Evolutionary conservation across 2,113 vertebrate genomes (phyloP).

Genomic region (Callaeas wilsoni): DNA sequence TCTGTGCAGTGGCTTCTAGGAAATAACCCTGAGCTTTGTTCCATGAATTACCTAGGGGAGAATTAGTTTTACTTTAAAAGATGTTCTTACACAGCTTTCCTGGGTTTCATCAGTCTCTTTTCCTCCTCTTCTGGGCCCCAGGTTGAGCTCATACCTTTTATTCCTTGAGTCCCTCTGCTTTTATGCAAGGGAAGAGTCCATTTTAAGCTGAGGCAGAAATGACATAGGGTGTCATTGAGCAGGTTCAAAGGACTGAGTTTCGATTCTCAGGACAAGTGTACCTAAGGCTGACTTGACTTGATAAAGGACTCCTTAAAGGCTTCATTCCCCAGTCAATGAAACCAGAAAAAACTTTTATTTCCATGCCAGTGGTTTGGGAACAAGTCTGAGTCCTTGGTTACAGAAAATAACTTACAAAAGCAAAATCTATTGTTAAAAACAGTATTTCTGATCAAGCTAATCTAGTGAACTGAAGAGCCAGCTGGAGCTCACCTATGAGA

Average conservation of each 20-base stretch:
- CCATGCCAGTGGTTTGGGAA: neutral
- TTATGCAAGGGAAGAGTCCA: neutral
- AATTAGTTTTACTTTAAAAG: neutral
- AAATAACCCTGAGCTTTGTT: neutral
- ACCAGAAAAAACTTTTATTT: neutral
- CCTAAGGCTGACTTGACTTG: neutral
- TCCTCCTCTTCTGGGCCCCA: neutral
- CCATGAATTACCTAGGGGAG: neutral
- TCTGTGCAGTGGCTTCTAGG: neutral
- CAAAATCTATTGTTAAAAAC: neutral
- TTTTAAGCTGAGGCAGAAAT: neutral
- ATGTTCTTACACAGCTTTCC: neutral
- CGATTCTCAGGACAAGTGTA: neutral
- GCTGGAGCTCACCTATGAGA: neutral
- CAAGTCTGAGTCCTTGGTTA: neutral
- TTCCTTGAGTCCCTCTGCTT: neutral
- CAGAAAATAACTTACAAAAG: neutral
- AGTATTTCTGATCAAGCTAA: neutral
- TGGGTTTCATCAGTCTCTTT: neutral
- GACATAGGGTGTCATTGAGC: neutral
- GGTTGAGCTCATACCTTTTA: neutral
- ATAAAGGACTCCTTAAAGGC: neutral
- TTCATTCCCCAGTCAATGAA: neutral
- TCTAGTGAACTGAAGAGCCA: neutral
- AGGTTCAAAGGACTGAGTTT: neutral